phyloP scores from a whole-genome alignment of 64 coral and sea anemone genomes.

The Actinia tenebrosa region DNA sequence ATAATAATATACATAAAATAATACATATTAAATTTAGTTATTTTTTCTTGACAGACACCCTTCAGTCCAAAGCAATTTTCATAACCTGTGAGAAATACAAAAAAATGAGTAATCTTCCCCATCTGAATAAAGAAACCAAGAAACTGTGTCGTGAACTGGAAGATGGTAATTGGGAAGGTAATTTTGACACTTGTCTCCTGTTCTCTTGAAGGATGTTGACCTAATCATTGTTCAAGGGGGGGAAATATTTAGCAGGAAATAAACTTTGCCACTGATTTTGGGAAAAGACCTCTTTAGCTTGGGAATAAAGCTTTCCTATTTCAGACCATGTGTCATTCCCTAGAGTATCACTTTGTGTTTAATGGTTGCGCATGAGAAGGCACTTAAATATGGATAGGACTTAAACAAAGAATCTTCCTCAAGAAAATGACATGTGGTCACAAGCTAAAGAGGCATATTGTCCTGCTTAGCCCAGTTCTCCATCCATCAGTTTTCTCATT shows the following conservation, averaged over 20 bases:
- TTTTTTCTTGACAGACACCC: neutral
- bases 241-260: neutral
- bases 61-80: neutral
- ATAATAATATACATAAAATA: neutral
- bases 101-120: neutral
- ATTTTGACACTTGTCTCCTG: neutral
- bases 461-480: too few relatives aligned
- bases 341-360: too few relatives aligned
- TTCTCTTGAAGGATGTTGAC: neutral
- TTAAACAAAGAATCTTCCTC: too few relatives aligned
- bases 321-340: too few relatives aligned
- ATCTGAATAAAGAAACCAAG: neutral
- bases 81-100: neutral
- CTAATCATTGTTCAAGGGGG: neutral
- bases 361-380: too few relatives aligned
- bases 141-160: neutral
- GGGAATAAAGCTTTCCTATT: too few relatives aligned
- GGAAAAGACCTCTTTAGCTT: too few relatives aligned
- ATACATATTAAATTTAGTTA: neutral
- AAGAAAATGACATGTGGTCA: too few relatives aligned
- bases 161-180: slow-evolving; percentile 2
- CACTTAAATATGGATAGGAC: too few relatives aligned
- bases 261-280: neutral
- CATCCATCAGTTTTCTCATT: too few relatives aligned
- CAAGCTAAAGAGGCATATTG: too few relatives aligned